Evolutionary conservation across 1,140 invertebrate genomes (phyloP), one percentile per base, ranked within the genome.

Genomic region (Cardiocondyla obscurior): DNA sequence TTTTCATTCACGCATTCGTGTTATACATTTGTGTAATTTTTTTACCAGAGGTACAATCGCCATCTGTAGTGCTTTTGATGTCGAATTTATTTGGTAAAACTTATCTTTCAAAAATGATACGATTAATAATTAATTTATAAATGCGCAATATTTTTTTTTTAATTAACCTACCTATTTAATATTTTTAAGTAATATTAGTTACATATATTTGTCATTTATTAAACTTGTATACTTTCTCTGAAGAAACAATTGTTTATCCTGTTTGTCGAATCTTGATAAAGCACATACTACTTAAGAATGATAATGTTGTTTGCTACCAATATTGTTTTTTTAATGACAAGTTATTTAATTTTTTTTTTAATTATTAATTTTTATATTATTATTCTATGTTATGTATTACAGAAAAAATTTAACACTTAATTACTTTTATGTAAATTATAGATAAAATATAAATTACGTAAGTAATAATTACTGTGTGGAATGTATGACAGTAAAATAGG

Each of bases 401-500:
- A n/a, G n/a, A n/a, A n/a, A n/a, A n/a, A n/a, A n/a, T n/a, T n/a
- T n/a, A n/a, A n/a, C n/a, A 39, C 14, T 55, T 12, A 4, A 14
- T 55, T 3, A 53, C 25, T 55, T 55, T 14, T 28, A 28, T 2
- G 25, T 53, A 22, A 30, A 30, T 16, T 14, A n/a, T 14, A 36
- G 14, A 7, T 33, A 19, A 25, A 5, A 14, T n/a, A 57, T 28
- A 2, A 28, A 57, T 57, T 57, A 10, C 10, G 3, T 39, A 39
- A 39, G 8, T n/a, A n/a, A n/a, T n/a, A n/a, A 22, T 60, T 16
- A 33, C 0, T 0, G 36, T 7, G 12, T 44, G 22, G 72, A 74
- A 46, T 62, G 16, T 16, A 74, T 30, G 1, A 74, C 36, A 22
- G 72, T 74, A 58, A 74, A 74, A 46, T 74, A 74, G 46, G 72